Base-by-base conservation (phyloP, 2,797 vertebrate species). In the Halcyon badia region DNA sequence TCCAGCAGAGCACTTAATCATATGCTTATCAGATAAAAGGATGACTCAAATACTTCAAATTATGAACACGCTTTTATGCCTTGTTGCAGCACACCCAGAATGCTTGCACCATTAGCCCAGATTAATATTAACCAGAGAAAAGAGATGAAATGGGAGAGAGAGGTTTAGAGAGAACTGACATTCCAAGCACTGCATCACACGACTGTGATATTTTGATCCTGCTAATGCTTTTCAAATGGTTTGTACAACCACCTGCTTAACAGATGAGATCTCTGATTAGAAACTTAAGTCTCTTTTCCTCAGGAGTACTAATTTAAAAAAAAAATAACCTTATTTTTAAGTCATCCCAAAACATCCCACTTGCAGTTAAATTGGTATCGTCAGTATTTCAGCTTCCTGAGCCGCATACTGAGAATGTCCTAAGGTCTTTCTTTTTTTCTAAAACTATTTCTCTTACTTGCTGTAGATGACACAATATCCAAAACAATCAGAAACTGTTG, bases 1-100 rank as follows among this genome's bases (percentile, higher is more conserved):
- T 83, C 85, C 94, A 96, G 89, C 75, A 87, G 13, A 95, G 44
- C 81, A 94, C 64, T 96, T 89, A 82, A 95, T 95, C 94, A 94
- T 69, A 60, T 24, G n/a, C 62, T 93, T 95, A 89, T 93, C 87
- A 77, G 77, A 39, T 89, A 76, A 95, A 93, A 91, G 73, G 73
- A 82, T 39, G 78, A 83, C 44, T 77, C 60, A 77, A 80, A 87
- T 73, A 93, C 42, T 93, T 84, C 88, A 91, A 87, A 85, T 94
- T 87, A 94, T 73, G 91, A 92, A 91, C 90, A 94, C 0, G 1
- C 58, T 88, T 91, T 93, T 84, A 79, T 70, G 87, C 48, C 80
- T 79, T 95, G 87, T 83, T 91, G 73, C 77, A 84, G 95, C 77
- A 91, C 58, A 91, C 58, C 56, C 80, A 83, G 90, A 94, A 89